Evolutionary conservation across 2,797 vertebrate genomes (phyloP), one percentile per base, ranked within the genome.

Genomic region (Tragopan temminckii): DNA sequence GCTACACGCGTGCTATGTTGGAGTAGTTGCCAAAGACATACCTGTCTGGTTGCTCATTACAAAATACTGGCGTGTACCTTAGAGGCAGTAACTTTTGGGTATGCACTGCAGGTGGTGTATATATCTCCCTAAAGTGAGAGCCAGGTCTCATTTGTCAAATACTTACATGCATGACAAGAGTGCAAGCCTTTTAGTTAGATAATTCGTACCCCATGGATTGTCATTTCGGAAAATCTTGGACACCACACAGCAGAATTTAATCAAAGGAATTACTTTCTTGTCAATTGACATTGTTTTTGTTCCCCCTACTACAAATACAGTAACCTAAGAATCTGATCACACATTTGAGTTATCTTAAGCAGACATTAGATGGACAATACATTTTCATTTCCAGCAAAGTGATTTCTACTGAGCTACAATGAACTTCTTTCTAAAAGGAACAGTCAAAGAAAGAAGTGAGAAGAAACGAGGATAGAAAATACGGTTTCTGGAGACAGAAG

Each of bases 121-220:
- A 68, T 80, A 71, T 50, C 45, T 57, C 79, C 83, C 85, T 91
- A 79, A 91, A 84, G 53, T 68, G 63, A 61, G 80, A 3, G 1
- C 80, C 93, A 82, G 71, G 71, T 78, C 71, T 84, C 71, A 33
- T 57, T 33, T 69, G 75, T 87, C 90, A 76, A 87, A 85, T 55
- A 50, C 6, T 84, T 78, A 96, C 80, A 93, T 5, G 43, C 85
- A 20, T 13, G 71, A 93, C n/a, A 93, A 93, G 31, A 90, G 69
- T 16, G 45, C 43, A 72, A 83, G 63, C 67, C 71, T 67, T 83
- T 46, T 31, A 38, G 67, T 74, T 48, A 40, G 12, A 5, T 18
- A 87, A 80, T 61, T 79, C 29, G 76, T 43, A 36, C 3, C 68
- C 63, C 66, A 31, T 1, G 29, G 35, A 89, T 1, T 85, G 69